Evolutionary conservation across 2,888 invertebrate species (phyloP).

Genomic region (Amblyteles armatorius): DNA sequence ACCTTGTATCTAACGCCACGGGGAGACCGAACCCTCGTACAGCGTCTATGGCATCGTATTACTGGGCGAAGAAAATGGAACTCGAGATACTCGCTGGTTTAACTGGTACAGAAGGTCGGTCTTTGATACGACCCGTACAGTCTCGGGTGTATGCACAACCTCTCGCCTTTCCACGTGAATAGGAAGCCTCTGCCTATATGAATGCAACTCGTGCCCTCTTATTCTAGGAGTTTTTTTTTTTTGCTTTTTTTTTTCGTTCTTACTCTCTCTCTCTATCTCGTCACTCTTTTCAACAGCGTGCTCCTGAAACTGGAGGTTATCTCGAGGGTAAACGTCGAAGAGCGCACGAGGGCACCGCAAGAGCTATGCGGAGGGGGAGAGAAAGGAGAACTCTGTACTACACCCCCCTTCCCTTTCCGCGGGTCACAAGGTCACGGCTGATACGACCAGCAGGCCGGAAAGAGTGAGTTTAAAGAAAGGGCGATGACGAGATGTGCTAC

Average conservation of each 20-base stretch:
- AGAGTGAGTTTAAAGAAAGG: constrained; percentile 46
- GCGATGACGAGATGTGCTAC: constrained; percentile 50
- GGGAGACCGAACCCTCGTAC: neutral
- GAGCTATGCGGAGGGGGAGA: constrained; percentile 13
- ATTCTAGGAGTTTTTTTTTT: neutral
- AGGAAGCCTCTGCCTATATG: constrained; percentile 36
- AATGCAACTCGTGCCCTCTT: constrained; percentile 48
- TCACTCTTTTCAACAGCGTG: constrained; percentile 48
- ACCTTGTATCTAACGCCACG: constrained; percentile 28
- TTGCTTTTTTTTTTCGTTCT: neutral
- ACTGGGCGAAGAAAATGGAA: neutral
- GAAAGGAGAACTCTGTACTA: constrained; percentile 4
- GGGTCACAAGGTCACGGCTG: constrained; percentile 62
- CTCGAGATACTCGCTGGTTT: constrained; percentile 5
- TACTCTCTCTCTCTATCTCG: constrained; percentile 1
- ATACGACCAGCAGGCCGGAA: constrained; percentile 47
- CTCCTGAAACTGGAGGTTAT: constrained; percentile 47
- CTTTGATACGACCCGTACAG: constrained; percentile 27
- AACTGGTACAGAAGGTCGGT: constrained; percentile 20
- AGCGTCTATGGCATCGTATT: neutral
- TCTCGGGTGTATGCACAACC: constrained; percentile 51
- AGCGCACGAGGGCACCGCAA: constrained; percentile 35
- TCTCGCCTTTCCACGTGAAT: constrained; percentile 51
- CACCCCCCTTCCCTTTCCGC: constrained; percentile 23
- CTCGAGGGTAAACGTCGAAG: constrained; percentile 52